Conservation (phyloP, 2,113 vertebrate genomes). For the Stictonetta naevosa region DNA sequence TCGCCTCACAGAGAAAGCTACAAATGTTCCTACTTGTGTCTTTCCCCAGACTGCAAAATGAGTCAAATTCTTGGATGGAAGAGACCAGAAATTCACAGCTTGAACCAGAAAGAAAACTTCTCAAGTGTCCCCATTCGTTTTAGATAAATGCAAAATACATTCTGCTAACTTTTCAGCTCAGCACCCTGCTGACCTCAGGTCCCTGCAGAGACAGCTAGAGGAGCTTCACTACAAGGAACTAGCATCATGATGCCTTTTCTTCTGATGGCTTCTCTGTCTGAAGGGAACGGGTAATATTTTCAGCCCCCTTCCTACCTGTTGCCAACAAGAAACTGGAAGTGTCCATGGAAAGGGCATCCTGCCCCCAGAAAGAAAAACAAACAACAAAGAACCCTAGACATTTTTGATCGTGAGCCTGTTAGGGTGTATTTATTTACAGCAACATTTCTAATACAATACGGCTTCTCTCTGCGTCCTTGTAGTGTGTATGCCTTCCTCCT, state of each 20-base stretch:
- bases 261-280: not conserved
- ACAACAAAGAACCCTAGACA: not conserved
- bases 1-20: not conserved
- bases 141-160: not conserved
- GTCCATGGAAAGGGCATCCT: not conserved
- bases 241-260: not conserved
- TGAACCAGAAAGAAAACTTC: not conserved
- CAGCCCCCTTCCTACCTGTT: not conserved
- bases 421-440: not conserved
- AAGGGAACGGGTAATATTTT: not conserved
- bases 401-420: not conserved
- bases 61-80: slow-evolving; percentile 23
- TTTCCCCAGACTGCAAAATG: not conserved
- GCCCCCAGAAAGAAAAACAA: not conserved
- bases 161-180: not conserved
- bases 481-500: rapidly evolving
- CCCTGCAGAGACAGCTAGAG: not conserved
- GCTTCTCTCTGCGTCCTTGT: rapidly evolving
- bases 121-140: not conserved
- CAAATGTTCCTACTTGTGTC: not conserved
- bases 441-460: not conserved
- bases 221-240: not conserved
- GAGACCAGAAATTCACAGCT: not conserved
- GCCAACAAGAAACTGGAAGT: not conserved
- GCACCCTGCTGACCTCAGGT: not conserved